Evolutionary conservation across 2,888 invertebrate genomes (phyloP).

Genomic region (Keiferia lycopersicella): DNA sequence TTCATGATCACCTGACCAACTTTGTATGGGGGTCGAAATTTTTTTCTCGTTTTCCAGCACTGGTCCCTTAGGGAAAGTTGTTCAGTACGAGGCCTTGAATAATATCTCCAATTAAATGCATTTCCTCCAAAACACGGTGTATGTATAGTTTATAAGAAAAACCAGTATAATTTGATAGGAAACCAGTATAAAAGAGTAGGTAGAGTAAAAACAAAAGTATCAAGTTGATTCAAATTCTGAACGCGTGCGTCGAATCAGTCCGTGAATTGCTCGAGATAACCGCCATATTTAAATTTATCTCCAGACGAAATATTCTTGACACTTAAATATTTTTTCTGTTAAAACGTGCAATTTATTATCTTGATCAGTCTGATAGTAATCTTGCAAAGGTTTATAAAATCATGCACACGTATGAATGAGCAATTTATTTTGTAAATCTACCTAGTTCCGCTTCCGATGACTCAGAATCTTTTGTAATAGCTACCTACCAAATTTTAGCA

Average conservation of each 20-base stretch:
- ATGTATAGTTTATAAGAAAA: no score
- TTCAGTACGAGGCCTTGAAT: no score
- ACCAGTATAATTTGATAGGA: no score
- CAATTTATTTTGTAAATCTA: neutral
- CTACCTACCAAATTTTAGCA: no score
- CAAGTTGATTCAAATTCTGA: constrained; percentile 64
- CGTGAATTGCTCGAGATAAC: constrained; percentile 21
- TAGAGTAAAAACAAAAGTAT: neutral
- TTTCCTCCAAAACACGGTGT: no score
- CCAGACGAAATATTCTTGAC: constrained; percentile 8
- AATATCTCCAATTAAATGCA: no score
- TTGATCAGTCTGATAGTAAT: constrained; percentile 2
- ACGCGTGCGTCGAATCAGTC: constrained; percentile 48
- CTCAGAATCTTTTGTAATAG: neutral
- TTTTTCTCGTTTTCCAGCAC: no score
- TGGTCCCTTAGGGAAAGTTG: no score
- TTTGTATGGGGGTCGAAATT: no score
- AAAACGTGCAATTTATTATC: constrained; percentile 12
- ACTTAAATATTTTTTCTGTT: neutral
- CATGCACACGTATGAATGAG: neutral
- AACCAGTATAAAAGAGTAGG: no score
- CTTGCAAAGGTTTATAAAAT: neutral
- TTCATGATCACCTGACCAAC: no score
- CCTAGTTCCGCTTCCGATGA: neutral
- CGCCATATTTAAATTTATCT: constrained; percentile 12